Base-by-base conservation (phyloP, 35 echinoderm and acorn worm genomes). In the Stichopus chloronotus region DNA sequence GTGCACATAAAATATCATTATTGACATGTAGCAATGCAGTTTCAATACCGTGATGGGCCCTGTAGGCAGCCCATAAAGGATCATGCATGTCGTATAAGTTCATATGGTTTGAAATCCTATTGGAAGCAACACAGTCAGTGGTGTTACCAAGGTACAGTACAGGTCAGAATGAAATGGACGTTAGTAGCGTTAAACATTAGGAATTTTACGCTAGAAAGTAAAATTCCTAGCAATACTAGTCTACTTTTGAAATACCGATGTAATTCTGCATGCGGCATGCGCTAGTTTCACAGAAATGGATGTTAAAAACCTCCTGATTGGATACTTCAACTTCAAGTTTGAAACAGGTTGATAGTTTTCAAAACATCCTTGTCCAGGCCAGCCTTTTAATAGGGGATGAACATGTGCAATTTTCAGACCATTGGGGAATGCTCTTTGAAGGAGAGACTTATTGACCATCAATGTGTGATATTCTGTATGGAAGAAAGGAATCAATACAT, bases 1-100 rank as follows among this genome's bases (percentile, higher is more conserved):
- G 22, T 59, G 81, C 80, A 54, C 79, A 58, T n/a, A 94, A 59
- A 58, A 96, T 87, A 78, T 94, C 93, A 88, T 96, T 96, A 58
- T 78, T 56, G 6, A 96, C 90, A 9, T 72, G 82, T 7, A 94
- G 24, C 52, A 96, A 88, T 20, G 93, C 95, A 22, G 90, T 96
- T 60, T 94, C 93, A 88, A 78, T 85, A 55, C 92, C 92, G 60
- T 96, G 95, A 16, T 79, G 82, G 55, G 25, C 58, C 4, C 90
- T 24, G 72, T 96, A 94, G 1, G 95, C 95, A 78, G 86, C 84
- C 83, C 94, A 93, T 8, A 94, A 57, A 6, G 83, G 80, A n/a
- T 88, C 63, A 78, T 76, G 43, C 53, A 94, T 25, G 71, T 79
- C 84, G 2, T 94, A 82, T 14, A 65, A 20, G 24, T 13, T 30